Percentiles rank a stretch among this genome's conserved stretches.
Evolutionary conservation across 2,797 vertebrate genomes (phyloP).

Genomic region (Psittacula derbiana): DNA sequence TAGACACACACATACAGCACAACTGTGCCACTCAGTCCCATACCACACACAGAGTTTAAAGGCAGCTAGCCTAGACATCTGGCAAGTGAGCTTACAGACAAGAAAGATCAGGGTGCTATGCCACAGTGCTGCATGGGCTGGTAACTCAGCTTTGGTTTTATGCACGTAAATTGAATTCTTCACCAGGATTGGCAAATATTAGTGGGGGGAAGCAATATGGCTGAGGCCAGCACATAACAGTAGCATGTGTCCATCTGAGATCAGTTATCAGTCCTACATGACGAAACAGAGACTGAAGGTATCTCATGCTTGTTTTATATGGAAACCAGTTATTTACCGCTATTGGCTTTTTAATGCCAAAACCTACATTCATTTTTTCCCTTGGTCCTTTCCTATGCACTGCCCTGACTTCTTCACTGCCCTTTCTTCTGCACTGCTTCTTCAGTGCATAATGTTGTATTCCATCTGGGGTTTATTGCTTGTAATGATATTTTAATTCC

Average conservation of each 20-base stretch:
- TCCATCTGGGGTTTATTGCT: slow-evolving; percentile 4
- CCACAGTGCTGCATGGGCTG: fast-evolving
- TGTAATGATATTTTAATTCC: slow-evolving; percentile 36
- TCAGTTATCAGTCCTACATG: no score
- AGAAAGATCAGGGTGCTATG: neutral
- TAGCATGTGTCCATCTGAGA: neutral
- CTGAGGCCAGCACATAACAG: neutral
- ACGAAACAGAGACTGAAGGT: neutral
- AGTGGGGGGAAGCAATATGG: neutral
- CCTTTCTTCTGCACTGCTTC: neutral
- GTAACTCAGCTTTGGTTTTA: neutral
- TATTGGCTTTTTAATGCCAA: neutral
- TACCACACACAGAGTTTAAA: neutral
- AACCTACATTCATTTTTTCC: neutral
- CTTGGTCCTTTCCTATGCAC: neutral
- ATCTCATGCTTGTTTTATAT: neutral
- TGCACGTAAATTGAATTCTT: neutral
- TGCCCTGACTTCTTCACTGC: neutral
- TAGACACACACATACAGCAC: fast-evolving
- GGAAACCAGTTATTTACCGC: neutral
- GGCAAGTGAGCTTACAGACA: neutral
- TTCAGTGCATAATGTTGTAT: neutral
- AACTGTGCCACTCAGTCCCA: neutral
- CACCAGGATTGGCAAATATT: neutral
- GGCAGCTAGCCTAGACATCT: neutral